Base-by-base conservation (phyloP, 2,888 invertebrate species). In the Andrena flavipes region DNA sequence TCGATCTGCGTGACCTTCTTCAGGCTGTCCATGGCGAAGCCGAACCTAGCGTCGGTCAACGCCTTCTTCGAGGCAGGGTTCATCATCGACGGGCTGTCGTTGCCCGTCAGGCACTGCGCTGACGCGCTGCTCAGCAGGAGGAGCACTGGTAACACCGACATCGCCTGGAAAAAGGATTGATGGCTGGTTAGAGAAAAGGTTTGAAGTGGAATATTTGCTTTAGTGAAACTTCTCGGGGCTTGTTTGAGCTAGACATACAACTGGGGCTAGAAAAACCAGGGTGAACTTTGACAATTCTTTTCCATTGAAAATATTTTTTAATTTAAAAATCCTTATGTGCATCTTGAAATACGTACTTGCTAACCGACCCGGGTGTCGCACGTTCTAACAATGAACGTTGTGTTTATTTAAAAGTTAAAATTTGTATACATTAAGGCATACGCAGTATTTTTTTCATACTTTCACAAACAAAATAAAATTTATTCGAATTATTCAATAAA, bases 1-100 rank as follows among this genome's bases (percentile, higher is more conserved):
- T 96, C 95, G 23, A 95, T 95, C 74, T 95, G 94, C 86, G 96
- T 96, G 84, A 96, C 96, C 23, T 96, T 95, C 85, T 96, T 96
- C 88, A 98, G 95, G 71, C 97, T 95, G 65, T 96, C 95, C 70
- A 97, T 93, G 0, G 97, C 96, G 91, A 98, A 98, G 73, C 95
- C 95, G 89, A 96, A 95, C 88, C 96, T 95, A 0, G 96, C 96
- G 0, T 94, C 94, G 85, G 95, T 95, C 30, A 97, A 91, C 8
- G 95, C 93, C 1, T 90, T 82, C 49, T 93, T 93, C 3, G 94
- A 90, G 4, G 88, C 87, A 7, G 91, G 90, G 60, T 87, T 89
- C 85, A 92, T 91, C 63, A 87, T 88, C 1, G 89, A 84, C 51
- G 92, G 91, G 56, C 89, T 89, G 86, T 95, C 95, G 80, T 95